Base-by-base conservation (phyloP, 2,113 vertebrate species). In the Cyprinodon tularosa region DNA sequence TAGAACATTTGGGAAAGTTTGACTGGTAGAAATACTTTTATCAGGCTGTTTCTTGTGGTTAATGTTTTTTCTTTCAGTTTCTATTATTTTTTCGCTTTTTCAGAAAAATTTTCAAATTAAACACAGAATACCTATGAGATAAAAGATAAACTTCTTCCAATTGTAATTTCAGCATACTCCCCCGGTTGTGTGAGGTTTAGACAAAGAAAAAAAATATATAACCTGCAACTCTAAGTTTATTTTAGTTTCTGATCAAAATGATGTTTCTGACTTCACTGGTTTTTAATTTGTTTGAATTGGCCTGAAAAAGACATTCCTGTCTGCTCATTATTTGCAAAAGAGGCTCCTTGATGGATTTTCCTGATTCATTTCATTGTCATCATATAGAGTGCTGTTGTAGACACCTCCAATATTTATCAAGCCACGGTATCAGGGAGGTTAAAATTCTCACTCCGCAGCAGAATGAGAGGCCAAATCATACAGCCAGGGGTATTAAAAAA, bases 271-370 rank as follows among this genome's bases (percentile, higher is more conserved):
- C 45, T 57, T 47, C 17, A 40, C 57, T 45, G 37, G 29, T 62
- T 62, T 78, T 67, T 64, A 47, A 68, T 64, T 67, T 13, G 48
- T 76, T 79, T 83, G 68, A 64, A 38, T 59, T 60, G 72, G 76
- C 59, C 59, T 29, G 22, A 61, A 71, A 59, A 20, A 29, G 12
- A 38, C 72, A 68, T 71, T 79, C 68, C 63, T 60, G 61, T 72
- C 72, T 4, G 68, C 20, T 66, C 38, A 39, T 84, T 72, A 20
- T 47, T 65, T 42, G 37, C 50, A 20, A 40, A 38, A 68, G 57
- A 67, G 12, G 2, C 62, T 71, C 64, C 39, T 38, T 63, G 60
- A 77, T 65, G 59, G 67, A 22, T 48, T 83, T 76, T 78, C 75
- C 63, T 76, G 72, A 76, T 68, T 57, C 44, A 10, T 61, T n/a